Conservation (phyloP, 2,888 invertebrate genomes). For the Amblyjoppa proteus region DNA sequence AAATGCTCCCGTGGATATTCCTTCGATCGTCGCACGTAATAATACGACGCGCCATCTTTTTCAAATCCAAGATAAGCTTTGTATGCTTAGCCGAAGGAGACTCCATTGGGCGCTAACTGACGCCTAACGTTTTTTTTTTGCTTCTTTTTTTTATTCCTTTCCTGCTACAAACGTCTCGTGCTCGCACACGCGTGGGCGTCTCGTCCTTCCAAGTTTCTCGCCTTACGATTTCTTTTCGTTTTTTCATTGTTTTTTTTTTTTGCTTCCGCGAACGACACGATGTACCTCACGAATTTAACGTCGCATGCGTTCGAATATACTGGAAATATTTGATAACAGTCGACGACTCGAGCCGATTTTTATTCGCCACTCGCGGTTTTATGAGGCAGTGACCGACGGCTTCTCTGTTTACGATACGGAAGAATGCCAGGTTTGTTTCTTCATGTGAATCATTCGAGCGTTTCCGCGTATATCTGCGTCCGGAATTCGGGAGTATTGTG, state of each 20-base stretch:
- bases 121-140: constrained; percentile 57
- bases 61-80: constrained; percentile 1
- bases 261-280: not conserved
- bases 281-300: not conserved
- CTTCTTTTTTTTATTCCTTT: not conserved
- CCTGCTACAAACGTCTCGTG: constrained; percentile 63
- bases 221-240: constrained; percentile 38
- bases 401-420: not conserved
- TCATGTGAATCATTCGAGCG: constrained; percentile 50
- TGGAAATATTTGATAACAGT: not conserved
- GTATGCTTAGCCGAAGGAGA: constrained; percentile 40
- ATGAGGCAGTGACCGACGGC: not conserved
- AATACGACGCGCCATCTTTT: not conserved
- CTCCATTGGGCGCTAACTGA: constrained; percentile 63
- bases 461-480: constrained; percentile 30
- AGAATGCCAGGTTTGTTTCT: constrained; percentile 38
- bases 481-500: not conserved
- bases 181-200: constrained; percentile 80
- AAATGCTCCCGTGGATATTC: not conserved
- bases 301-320: not conserved
- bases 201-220: constrained; percentile 75
- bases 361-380: not conserved
- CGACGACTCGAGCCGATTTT: constrained; percentile 21
- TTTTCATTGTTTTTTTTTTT: not conserved
- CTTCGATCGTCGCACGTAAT: not conserved